Base-by-base conservation (phyloP, 2,797 vertebrate genomes). In the Trachurus trachurus region DNA sequence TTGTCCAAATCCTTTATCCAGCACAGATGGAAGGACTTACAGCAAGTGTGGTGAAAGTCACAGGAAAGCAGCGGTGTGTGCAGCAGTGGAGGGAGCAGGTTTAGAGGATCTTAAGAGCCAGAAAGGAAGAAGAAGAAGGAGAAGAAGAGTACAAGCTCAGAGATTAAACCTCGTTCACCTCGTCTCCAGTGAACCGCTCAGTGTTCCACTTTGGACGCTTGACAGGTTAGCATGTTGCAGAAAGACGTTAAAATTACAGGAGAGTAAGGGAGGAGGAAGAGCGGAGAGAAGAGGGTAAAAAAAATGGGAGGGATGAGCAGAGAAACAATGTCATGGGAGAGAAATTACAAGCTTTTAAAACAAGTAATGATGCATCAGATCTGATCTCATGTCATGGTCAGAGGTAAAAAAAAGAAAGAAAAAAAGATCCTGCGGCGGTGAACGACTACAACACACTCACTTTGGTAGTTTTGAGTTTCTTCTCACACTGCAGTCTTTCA, bases 401-500 rank as follows among this genome's bases (percentile, higher is more conserved):
- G 29, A 67, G 39, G 16, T 29, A 53, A 26, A 26, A 26, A 26
- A 26, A 26, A 26, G 26, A 26, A 26, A 26, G 26, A 26, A 45
- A 40, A 53, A 53, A 40, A 8, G 39, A 57, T 39, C 16, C 6
- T 12, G 16, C 8, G 47, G 26, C 37, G 7, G 11, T 39, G 42
- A 79, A 42, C 53, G 2, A 42, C 19, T 37, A 37, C 34, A 11
- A 6, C 22, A 45, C 50, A 87, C 96, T 96, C 95, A 99, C 98
- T 95, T 96, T 97, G 69, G 96, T 96, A 1, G 94, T 93, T 88
- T 95, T 96, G 58, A 98, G 95, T 81, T 97, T 97, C 93, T 96
- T 97, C 88, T 98, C 98, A 87, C 97, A 97, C 85, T 96, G 97
- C 40, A 97, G 90, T 77, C 94, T 96, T 84, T 99, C 97, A 44